Conservation (phyloP, 1,140 invertebrate species). For the Centruroides sculpturatus region DNA sequence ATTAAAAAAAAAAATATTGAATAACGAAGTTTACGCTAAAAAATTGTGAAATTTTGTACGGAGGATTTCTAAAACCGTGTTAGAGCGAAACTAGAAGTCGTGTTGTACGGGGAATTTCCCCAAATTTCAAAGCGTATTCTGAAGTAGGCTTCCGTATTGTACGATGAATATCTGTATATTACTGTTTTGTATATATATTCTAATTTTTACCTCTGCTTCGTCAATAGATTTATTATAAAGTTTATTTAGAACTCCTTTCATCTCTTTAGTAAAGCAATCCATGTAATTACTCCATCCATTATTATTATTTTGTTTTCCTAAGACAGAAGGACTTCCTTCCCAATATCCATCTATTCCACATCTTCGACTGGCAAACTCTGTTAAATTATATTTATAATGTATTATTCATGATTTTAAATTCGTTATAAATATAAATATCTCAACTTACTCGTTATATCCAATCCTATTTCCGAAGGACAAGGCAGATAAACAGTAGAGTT, state of each 20-base stretch:
- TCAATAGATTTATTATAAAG: constrained; percentile 30
- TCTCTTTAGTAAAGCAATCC: constrained; percentile 59
- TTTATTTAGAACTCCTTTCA: constrained; percentile 44
- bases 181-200: constrained; percentile 20
- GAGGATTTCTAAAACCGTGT: too few relatives aligned
- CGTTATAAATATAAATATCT: not conserved
- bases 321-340: constrained; percentile 37
- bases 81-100: too few relatives aligned
- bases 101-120: too few relatives aligned
- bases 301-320: constrained; percentile 20
- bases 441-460: constrained; percentile 54
- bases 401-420: not conserved
- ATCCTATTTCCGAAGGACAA: constrained; percentile 52
- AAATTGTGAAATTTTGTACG: too few relatives aligned
- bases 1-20: too few relatives aligned
- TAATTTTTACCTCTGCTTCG: constrained; percentile 33
- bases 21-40: too few relatives aligned
- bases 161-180: not conserved
- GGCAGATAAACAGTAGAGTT: constrained; percentile 41
- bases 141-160: too few relatives aligned
- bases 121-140: too few relatives aligned
- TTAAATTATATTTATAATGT: constrained; percentile 3
- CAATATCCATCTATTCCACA: constrained; percentile 58
- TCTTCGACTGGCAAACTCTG: constrained; percentile 56
- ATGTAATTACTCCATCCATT: constrained; percentile 78